These are phyloP conservation scores for Anaspis maculata DNA, from an alignment of 2,888 invertebrate species.

Conservation along the genomic window DNA sequence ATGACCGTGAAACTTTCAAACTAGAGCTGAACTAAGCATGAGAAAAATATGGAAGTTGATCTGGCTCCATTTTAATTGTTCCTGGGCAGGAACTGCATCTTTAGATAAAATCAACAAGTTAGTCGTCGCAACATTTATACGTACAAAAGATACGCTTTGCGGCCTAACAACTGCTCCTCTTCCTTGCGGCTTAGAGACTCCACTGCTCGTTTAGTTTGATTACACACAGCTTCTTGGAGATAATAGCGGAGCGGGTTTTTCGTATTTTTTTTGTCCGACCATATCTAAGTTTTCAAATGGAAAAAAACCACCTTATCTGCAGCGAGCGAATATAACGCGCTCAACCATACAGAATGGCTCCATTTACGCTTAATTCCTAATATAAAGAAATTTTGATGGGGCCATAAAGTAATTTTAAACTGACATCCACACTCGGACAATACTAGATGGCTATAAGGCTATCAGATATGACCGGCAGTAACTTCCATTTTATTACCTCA, in stretches of 20 bases:
- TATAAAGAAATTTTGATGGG: constrained; percentile 10
- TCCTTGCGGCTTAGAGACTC: constrained; percentile 13
- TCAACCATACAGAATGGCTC: constrained; percentile 9
- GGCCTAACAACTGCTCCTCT: constrained; percentile 13
- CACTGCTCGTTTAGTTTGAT: constrained; percentile 18
- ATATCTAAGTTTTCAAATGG: constrained; percentile 15
- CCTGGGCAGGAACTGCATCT: constrained; percentile 5
- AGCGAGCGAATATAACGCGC: constrained; percentile 9
- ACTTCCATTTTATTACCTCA: too few species aligned
- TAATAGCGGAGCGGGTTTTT: constrained; percentile 14
- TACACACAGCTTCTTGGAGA: constrained; percentile 17
- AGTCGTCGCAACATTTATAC: constrained; percentile 13
- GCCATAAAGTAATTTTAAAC: constrained; percentile 7
- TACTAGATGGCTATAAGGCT: too few species aligned
- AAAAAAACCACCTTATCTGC: constrained; percentile 14
- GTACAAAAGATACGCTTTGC: constrained; percentile 11
- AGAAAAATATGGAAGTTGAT: constrained; percentile 2
- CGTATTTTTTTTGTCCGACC: constrained; percentile 16
- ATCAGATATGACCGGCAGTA: too few species aligned
- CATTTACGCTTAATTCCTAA: constrained; percentile 10
- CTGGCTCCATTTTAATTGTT: constrained; percentile 2
- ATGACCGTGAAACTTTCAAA: background rate
- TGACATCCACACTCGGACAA: too few species aligned
- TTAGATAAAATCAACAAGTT: constrained; percentile 16
- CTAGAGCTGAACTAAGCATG: too few species aligned